Base-by-base conservation (phyloP, 2,888 invertebrate genomes). In the Phortica magna region DNA sequence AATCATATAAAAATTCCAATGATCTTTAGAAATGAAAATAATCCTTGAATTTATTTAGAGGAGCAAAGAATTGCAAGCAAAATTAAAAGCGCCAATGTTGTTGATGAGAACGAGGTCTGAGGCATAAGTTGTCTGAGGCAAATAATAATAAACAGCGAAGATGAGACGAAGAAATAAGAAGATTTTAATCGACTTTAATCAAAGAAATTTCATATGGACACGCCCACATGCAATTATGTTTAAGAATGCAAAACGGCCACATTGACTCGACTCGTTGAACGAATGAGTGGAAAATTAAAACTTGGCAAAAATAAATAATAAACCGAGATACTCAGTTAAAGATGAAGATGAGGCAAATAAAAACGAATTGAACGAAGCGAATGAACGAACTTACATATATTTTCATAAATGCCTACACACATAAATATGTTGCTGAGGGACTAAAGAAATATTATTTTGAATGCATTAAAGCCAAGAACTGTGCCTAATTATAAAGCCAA, bases 181-280 rank as follows among this genome's bases (percentile, higher is more conserved):
- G 88, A 89, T 89, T 89, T 88, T 88, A 89, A 88, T 88, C 88
- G 88, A 88, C 90, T 88, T 88, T 89, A 89, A 88, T 88, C 88
- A 88, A 90, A 89, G 86, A 87, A 87, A 87, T 87, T 87, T 87
- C 89, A 88, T 83, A 84, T 82, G 87, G 77, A 87, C 88, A 88
- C 88, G 88, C 88, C 88, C 86, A 85, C 90, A 88, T 88, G 88
- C 88, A 88, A 88, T 88, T 88, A 88, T 88, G 89, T 89, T 87
- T 84, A 89, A 89, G 88, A 89, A 88, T 84, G 89, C 88, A 88
- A 88, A 85, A 85, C 85, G 42, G 53, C 70, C 70, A 22, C n/a
- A 4, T 61, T 61, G 19, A 61, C 61, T 48, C 7, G 48, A 48
- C 10, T 14, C 48, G 9, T 48, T 48, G 9, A 48, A 14, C 48